A percentile compares a stretch with the other conserved stretches of the same genome.
Evolutionary conservation across 2,888 invertebrate genomes (phyloP).

Genomic region (Prosopocoilus inquinatus): DNA sequence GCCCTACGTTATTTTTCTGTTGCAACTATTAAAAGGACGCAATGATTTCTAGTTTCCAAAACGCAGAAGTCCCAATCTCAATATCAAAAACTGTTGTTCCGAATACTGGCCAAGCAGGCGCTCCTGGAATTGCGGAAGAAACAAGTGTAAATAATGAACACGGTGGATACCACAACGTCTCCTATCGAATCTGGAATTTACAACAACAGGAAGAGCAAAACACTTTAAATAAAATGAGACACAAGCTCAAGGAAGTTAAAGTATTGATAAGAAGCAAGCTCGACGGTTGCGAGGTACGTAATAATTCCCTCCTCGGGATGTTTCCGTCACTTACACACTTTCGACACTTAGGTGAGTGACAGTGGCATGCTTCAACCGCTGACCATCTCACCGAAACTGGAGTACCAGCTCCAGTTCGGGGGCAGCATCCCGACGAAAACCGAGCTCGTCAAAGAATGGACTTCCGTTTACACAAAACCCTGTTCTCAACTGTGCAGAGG

Average conservation of each 20-base stretch:
- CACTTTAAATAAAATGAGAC: constrained; percentile 37
- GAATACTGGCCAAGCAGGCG: too few relatives aligned
- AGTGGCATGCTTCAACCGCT: constrained; percentile 27
- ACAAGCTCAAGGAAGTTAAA: constrained; percentile 35
- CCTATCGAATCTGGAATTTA: constrained; percentile 43
- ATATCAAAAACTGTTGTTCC: too few relatives aligned
- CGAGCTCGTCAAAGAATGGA: constrained; percentile 42
- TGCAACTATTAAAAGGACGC: too few relatives aligned
- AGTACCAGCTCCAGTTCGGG: constrained; percentile 41
- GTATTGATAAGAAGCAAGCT: constrained; percentile 41
- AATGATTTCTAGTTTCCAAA: neutral
- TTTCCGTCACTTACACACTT: neutral
- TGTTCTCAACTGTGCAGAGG: constrained; percentile 42
- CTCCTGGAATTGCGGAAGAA: too few relatives aligned
- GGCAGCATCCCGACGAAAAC: constrained; percentile 36
- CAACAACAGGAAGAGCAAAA: constrained; percentile 32
- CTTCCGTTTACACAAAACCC: constrained; percentile 40
- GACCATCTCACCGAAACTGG: constrained; percentile 40
- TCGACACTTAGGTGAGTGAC: neutral
- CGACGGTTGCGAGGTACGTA: constrained; percentile 40
- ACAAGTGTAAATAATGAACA: too few relatives aligned
- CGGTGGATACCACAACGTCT: constrained; percentile 37
- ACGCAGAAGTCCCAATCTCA: neutral
- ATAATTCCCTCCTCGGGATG: neutral
- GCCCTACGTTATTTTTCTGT: constrained; percentile 5